Evolutionary conservation across 2,113 vertebrate genomes (phyloP).

Genomic region (Zosterops lateralis): DNA sequence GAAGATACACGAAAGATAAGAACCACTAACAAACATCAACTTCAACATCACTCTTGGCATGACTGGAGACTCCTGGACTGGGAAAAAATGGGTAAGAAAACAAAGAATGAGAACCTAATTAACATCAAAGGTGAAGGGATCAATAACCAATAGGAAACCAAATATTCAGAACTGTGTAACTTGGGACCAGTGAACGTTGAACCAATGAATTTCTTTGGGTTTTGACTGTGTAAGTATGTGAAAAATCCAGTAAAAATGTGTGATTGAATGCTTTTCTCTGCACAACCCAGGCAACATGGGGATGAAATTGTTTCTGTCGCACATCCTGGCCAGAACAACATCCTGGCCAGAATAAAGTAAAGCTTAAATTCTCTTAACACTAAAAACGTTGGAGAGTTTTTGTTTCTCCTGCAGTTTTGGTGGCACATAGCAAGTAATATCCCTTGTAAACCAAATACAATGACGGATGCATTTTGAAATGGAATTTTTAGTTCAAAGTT

Average conservation of each 20-base stretch:
- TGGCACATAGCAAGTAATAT: background rate
- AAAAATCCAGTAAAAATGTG: background rate
- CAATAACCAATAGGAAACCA: background rate
- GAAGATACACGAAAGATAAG: background rate
- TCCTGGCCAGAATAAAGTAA: background rate
- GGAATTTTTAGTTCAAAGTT: background rate
- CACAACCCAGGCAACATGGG: background rate
- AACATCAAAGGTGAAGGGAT: fast-evolving
- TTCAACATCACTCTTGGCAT: background rate
- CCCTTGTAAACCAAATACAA: background rate
- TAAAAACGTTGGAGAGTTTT: background rate
- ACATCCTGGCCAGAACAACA: background rate
- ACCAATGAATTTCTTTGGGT: background rate
- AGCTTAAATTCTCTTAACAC: background rate
- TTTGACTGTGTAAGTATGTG: background rate
- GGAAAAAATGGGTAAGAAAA: background rate
- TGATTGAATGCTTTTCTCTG: background rate
- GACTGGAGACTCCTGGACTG: no score
- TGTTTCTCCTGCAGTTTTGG: background rate
- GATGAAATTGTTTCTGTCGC: background rate
- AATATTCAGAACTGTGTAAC: background rate
- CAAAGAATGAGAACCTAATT: background rate
- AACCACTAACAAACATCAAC: fast-evolving
- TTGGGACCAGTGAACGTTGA: background rate
- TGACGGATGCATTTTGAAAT: background rate